Evolutionary conservation across 2,113 vertebrate genomes (phyloP), one percentile per base, ranked within the genome.

Genomic region (Caracal caracal): DNA sequence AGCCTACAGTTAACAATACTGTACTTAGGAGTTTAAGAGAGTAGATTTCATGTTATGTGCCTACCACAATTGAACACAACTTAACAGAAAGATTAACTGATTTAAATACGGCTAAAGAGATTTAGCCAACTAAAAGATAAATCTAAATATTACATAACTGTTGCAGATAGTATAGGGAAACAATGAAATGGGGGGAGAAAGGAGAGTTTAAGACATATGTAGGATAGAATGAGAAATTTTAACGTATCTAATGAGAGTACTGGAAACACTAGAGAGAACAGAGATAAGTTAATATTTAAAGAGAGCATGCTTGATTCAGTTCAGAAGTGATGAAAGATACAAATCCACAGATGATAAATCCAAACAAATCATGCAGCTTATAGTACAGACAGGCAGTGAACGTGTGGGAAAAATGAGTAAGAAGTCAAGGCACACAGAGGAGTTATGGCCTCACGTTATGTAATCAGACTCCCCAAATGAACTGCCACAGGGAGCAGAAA

Each of bases 11-110:
- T 51, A 15, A 47, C 30, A 68, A 35, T 8, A 30, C 35, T 19
- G 1, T 10, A 40, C 51, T 51, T 43, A 53, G 66, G 82, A 71
- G 59, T 20, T 11, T 19, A 6, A 17, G 24, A 76, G 15, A 47
- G 40, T 11, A 88, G 59, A 76, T 43, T 61, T 88, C 33, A 24
- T 20, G 10, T 49, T 13, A 35, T 7, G 10, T 76, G 13, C 10
- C 63, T 61, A 73, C 15, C 20, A 91, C 6, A 80, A 35, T 35
- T 47, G 24, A 35, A 65, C 49, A 56, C 37, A 79, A 93, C 33
- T 85, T 79, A 86, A 89, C 79, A 95, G 63, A 94, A 51, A 10
- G 13, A 37, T 61, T 92, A 83, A 37, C 26, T 40, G 75, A 96
- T 47, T 93, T 87, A 79, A 91, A 86, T 37, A 49, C 9, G 37